phyloP scores from a whole-genome alignment of 2,113 vertebrate species.

The Athene cunicularia region DNA sequence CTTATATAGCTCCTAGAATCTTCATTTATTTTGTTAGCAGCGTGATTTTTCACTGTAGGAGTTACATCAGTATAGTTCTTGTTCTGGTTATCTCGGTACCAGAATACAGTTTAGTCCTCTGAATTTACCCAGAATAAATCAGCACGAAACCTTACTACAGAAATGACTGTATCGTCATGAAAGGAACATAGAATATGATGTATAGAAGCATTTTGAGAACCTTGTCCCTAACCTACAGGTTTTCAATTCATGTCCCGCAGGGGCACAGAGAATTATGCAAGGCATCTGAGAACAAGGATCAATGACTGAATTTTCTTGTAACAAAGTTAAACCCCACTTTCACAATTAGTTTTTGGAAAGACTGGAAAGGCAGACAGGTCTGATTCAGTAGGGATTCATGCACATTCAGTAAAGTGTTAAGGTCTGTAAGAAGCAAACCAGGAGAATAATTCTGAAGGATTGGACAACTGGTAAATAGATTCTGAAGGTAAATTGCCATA shows the following conservation, averaged over 20 bases:
- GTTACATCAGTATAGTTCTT: not conserved
- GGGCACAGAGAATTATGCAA: not conserved
- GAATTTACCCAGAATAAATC: not conserved
- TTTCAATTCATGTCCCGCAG: not conserved
- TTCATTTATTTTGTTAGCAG: not conserved
- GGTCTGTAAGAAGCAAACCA: not conserved
- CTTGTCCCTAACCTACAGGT: too few species aligned
- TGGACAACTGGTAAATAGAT: not conserved
- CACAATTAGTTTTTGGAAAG: not conserved
- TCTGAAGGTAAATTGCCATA: not conserved
- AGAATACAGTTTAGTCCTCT: not conserved
- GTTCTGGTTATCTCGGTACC: not conserved
- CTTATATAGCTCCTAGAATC: not conserved
- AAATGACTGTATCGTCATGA: rapidly evolving
- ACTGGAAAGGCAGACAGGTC: not conserved
- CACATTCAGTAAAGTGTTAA: not conserved
- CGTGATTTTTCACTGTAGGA: not conserved
- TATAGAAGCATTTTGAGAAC: not conserved
- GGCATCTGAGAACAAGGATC: not conserved
- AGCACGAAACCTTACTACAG: not conserved
- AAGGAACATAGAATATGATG: not conserved
- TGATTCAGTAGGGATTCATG: not conserved
- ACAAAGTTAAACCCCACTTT: not conserved
- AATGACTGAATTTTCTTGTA: not conserved
- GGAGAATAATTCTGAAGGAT: not conserved